These are phyloP conservation scores for Pachydiplax longipennis DNA, from an alignment of 2,888 invertebrate species.

Conservation along the genomic window DNA sequence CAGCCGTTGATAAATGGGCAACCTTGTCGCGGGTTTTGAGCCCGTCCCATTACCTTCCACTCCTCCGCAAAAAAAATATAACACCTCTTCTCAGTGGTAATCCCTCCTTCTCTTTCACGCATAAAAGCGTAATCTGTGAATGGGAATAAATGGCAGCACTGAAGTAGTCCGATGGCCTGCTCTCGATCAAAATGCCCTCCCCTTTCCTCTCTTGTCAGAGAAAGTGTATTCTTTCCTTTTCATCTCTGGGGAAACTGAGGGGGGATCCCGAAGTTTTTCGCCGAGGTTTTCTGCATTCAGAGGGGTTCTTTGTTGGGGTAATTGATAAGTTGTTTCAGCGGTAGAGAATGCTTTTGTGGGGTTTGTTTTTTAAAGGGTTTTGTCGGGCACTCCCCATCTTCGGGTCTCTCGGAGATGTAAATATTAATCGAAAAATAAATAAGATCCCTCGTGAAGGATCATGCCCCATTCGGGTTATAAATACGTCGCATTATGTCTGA, in stretches of 20 bases:
- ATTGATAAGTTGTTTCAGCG: not conserved
- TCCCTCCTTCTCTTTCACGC: not conserved
- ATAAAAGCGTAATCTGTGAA: slow-evolving; percentile 1
- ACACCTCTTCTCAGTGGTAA: not conserved
- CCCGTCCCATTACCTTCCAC: not conserved
- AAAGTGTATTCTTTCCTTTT: not conserved
- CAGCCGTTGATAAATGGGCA: not conserved
- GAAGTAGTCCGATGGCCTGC: not conserved
- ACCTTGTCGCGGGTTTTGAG: not conserved
- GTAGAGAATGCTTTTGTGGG: not conserved
- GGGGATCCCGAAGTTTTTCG: not conserved
- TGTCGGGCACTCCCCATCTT: no score
- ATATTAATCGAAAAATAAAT: no score
- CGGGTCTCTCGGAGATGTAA: no score
- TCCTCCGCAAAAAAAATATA: not conserved
- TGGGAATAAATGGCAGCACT: not conserved
- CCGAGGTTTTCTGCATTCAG: not conserved
- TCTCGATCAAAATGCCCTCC: not conserved
- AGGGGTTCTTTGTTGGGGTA: not conserved
- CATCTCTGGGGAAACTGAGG: not conserved
- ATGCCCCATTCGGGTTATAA: no score
- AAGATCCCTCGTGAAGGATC: no score
- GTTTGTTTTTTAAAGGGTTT: no score
- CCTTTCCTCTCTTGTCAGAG: not conserved
- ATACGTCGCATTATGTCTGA: no score